Conservation (phyloP, 2,888 invertebrate species). For the Andrena fulva region DNA sequence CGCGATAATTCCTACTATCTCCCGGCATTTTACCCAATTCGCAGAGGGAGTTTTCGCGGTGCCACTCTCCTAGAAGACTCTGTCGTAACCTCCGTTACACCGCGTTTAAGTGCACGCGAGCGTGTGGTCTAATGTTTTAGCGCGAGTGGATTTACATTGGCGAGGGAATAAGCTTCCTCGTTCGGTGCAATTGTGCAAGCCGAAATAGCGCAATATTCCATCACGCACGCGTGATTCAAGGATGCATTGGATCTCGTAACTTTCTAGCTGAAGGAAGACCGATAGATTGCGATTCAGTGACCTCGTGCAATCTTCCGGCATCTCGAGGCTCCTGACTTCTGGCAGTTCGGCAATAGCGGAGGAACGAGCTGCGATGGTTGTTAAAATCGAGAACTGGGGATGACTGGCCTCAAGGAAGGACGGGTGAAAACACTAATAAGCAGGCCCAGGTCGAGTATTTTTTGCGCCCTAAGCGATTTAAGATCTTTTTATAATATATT, state of each 20-base stretch:
- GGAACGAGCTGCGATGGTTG: background rate
- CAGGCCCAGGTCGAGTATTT: background rate
- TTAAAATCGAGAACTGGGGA: background rate
- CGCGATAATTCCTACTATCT: conserved; percentile 13
- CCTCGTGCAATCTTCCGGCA: conserved; percentile 13
- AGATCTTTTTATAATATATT: too few relatives aligned
- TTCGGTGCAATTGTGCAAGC: conserved; percentile 30
- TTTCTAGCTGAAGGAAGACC: conserved; percentile 21
- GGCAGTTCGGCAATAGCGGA: background rate
- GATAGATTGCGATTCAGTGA: conserved; percentile 27
- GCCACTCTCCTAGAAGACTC: background rate
- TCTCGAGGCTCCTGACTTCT: background rate
- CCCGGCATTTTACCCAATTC: background rate
- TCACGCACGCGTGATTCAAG: conserved; percentile 37
- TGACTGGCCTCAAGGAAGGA: background rate
- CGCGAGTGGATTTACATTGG: background rate
- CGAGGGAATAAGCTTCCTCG: conserved; percentile 14
- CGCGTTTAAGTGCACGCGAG: background rate
- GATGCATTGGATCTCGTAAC: conserved; percentile 33
- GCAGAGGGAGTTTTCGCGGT: background rate
- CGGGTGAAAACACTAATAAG: background rate
- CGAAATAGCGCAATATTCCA: conserved; percentile 1
- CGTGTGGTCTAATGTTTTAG: background rate
- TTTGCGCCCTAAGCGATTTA: too few relatives aligned
- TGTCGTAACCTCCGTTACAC: background rate